Base-by-base conservation (phyloP, 2,888 invertebrate genomes). In the Sisyra terminalis region DNA sequence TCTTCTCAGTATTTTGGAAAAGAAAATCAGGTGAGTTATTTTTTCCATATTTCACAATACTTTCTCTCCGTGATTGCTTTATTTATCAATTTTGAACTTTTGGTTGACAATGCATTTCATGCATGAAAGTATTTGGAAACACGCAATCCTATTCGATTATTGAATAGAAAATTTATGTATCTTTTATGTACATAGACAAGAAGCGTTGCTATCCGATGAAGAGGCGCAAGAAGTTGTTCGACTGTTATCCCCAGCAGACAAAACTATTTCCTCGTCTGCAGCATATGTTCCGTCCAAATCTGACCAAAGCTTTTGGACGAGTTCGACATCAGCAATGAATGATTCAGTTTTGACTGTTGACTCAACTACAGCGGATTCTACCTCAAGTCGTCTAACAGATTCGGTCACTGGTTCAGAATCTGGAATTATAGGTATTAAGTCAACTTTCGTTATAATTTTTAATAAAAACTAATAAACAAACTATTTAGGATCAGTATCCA, bases 171-270 rank as follows among this genome's bases (percentile, higher is more conserved):
- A 35, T 16, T 8, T 8, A 15, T 37, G 36, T 41, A 32, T 29
- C 29, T 40, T 46, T 39, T 18, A 2, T 37, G 7, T 17, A 10
- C 18, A 48, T 65, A 83, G 83, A 63, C 79, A 81, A 72, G 83
- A 83, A 64, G 75, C 78, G 57, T 66, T 86, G 56, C 70, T 86
- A 56, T 85, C 86, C 46, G 88, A 89, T 61, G 88, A 88, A 65
- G 87, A 88, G 64, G 88, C 88, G 51, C 84, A 85, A 62, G 87
- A 89, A 69, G 85, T 88, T 50, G 81, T 81, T 51, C 75, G 82
- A 57, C 72, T 89, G 58, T 60, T 89, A 54, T 79, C 80, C 50
- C 76, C 79, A 50, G 69, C 69, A 58, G 57, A 57, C 31, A 53
- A 53, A 47, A 70, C 69, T 39, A 60, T 70, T 46, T 73, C 74